phyloP scores from a whole-genome alignment of 2,888 invertebrate species.

The Diplazon laetatorius region DNA sequence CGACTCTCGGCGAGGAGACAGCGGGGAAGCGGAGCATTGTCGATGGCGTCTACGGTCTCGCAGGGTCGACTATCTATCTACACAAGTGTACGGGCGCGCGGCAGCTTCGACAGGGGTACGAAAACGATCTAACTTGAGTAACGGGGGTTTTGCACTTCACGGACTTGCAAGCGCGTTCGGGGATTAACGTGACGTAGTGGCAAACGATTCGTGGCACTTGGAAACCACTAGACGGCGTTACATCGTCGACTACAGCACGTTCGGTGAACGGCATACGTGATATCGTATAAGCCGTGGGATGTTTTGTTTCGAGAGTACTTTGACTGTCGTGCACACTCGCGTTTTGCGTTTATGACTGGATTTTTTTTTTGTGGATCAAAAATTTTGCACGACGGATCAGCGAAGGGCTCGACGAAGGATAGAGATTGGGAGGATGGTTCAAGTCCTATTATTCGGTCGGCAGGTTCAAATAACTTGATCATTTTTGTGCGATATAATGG shows the following conservation, averaged over 20 bases:
- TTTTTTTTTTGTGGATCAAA: background rate
- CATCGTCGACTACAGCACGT: background rate
- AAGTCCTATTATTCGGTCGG: background rate
- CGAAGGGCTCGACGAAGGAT: background rate
- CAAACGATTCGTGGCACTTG: constrained; percentile 5
- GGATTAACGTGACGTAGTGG: background rate
- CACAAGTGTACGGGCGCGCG: background rate
- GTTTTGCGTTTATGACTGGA: background rate
- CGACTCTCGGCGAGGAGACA: constrained; percentile 16
- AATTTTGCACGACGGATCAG: background rate
- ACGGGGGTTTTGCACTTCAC: constrained; percentile 41
- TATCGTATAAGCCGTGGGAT: background rate
- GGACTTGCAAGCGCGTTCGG: constrained; percentile 26
- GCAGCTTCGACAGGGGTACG: background rate
- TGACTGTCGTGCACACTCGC: constrained; percentile 4
- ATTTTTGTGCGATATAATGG: constrained; percentile 31
- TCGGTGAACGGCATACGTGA: background rate
- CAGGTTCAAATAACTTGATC: constrained; percentile 10
- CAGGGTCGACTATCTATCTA: background rate
- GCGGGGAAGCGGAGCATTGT: constrained; percentile 28
- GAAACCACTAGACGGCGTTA: background rate
- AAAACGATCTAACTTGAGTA: constrained; percentile 21
- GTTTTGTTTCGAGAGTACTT: constrained; percentile 4
- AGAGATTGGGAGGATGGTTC: constrained; percentile 6
- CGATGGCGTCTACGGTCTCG: constrained; percentile 14